phyloP scores from a whole-genome alignment of 2,888 invertebrate genomes.

The Ochropacha duplaris region DNA sequence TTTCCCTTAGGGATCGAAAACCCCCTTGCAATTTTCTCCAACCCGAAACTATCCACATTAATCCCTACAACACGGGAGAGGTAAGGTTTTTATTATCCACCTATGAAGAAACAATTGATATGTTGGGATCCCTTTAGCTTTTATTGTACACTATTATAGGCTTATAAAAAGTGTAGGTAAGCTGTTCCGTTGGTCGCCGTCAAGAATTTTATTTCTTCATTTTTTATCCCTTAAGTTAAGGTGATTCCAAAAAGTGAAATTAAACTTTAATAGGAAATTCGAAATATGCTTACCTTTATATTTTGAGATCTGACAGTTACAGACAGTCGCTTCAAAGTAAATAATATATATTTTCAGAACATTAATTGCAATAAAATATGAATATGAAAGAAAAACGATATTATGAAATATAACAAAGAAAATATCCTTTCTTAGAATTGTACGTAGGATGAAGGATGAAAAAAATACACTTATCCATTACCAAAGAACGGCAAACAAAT shows the following conservation, averaged over 20 bases:
- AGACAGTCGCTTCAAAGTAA: too few species aligned
- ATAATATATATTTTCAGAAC: background rate
- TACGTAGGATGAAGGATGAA: background rate
- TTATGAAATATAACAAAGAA: background rate
- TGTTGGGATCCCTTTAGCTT: background rate
- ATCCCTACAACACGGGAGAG: conserved; percentile 54
- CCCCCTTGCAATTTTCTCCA: conserved; percentile 57
- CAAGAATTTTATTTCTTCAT: background rate
- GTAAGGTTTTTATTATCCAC: conserved; percentile 59
- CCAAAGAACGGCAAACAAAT: background rate
- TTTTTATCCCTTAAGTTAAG: background rate
- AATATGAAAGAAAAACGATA: background rate
- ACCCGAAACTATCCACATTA: conserved; percentile 69
- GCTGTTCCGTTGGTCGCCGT: background rate
- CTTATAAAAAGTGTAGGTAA: background rate
- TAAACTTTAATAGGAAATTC: too few species aligned
- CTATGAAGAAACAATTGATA: conserved; percentile 55
- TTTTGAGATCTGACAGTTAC: too few species aligned
- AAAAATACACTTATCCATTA: background rate
- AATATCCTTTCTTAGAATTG: background rate
- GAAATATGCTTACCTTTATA: too few species aligned
- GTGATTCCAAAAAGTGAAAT: background rate
- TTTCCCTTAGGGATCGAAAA: conserved; percentile 36
- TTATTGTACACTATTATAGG: conserved; percentile 4
- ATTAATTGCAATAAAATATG: background rate